These are phyloP conservation scores for Achatina immaculata DNA, from an alignment of 1,140 invertebrate genomes.

Conservation along the genomic window DNA sequence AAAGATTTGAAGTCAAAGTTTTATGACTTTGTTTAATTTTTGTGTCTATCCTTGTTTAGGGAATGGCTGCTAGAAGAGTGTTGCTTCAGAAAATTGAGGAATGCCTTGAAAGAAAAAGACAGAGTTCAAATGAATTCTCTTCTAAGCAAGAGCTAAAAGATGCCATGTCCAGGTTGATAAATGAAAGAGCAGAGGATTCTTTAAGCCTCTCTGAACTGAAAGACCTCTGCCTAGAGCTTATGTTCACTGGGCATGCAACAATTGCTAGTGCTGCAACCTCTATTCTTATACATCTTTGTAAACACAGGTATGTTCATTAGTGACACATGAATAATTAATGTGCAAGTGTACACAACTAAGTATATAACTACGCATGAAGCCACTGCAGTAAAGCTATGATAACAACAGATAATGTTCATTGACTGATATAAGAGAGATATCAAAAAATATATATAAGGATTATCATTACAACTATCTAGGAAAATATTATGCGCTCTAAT, in stretches of 20 bases:
- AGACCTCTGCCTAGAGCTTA: slow-evolving; percentile 52
- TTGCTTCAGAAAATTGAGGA: slow-evolving; percentile 54
- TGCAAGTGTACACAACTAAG: no score
- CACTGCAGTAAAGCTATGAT: no score
- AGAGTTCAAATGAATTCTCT: not conserved
- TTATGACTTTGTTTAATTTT: no score
- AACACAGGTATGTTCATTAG: slow-evolving; percentile 44
- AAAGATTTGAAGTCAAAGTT: no score
- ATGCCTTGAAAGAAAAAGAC: slow-evolving; percentile 41
- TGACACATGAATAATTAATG: no score
- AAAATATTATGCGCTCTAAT: no score
- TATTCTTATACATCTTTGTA: slow-evolving; percentile 49
- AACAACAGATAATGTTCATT: no score
- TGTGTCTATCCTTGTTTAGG: slow-evolving; percentile 52
- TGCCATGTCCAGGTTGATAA: slow-evolving; percentile 50
- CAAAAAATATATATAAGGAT: no score
- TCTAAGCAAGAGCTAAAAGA: slow-evolving; percentile 30
- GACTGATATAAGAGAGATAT: no score
- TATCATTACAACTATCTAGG: no score
- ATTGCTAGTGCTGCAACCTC: slow-evolving; percentile 55
- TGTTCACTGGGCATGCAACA: slow-evolving; percentile 59
- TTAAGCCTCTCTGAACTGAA: slow-evolving; percentile 47
- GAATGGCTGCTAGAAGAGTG: slow-evolving; percentile 50
- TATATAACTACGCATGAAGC: no score
- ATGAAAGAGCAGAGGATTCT: slow-evolving; percentile 35